A percentile compares a stretch with the other conserved stretches of the same genome.
Evolutionary conservation across 1,140 invertebrate species (phyloP).

Genomic region (Planococcus citri): DNA sequence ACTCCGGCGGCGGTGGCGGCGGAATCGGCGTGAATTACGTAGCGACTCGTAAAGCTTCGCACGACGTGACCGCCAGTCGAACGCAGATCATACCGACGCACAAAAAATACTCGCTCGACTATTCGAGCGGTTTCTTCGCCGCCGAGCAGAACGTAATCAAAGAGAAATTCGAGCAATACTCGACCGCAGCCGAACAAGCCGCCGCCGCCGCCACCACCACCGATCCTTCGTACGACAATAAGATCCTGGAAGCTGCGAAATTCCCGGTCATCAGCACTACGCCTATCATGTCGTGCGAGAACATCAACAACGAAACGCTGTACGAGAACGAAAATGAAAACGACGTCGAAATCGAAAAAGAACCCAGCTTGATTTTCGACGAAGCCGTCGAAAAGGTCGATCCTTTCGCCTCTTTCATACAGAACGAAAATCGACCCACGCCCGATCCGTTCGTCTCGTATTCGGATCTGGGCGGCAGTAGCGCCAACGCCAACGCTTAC

Average conservation of each 20-base stretch:
- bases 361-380: neutral
- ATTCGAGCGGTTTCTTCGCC: neutral
- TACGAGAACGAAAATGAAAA: too few species aligned
- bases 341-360: neutral
- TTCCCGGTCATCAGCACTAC: neutral
- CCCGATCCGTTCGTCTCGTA: neutral
- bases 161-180: neutral
- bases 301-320: neutral
- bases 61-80: neutral
- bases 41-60: neutral
- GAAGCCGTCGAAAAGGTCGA: neutral
- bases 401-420: neutral
- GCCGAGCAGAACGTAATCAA: neutral
- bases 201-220: neutral
- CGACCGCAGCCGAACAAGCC: neutral
- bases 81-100: neutral
- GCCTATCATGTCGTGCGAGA: neutral
- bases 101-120: constrained; percentile 10
- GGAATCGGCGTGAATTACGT: neutral
- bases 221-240: neutral
- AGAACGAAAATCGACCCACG: neutral
- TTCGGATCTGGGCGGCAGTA: neutral
- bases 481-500: neutral
- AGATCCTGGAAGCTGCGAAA: neutral
- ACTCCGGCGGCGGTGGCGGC: too few species aligned